A percentile compares a stretch with the other conserved stretches of the same genome.
phyloP scores from a whole-genome alignment of 2,888 invertebrate genomes.

The Drosophila mercatorum region DNA sequence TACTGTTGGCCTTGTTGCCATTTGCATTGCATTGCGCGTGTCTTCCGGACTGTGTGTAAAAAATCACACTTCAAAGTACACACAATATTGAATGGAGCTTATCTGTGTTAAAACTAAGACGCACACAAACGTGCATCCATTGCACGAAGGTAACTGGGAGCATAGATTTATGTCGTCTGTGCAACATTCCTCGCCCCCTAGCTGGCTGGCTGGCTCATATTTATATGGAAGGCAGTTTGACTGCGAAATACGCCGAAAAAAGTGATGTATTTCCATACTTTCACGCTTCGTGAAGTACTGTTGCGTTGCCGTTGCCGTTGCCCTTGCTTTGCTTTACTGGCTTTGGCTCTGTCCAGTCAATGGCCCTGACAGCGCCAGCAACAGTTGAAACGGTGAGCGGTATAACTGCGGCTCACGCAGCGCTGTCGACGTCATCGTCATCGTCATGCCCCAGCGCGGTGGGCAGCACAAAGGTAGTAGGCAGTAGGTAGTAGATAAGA shows the following conservation, averaged over 20 bases:
- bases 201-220: conserved; percentile 4
- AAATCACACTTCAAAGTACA: conserved; percentile 26
- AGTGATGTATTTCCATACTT: conserved; percentile 81
- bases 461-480: conserved; percentile 19
- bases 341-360: conserved; percentile 63
- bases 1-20: neutral
- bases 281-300: conserved; percentile 66
- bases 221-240: conserved; percentile 38
- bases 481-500: neutral
- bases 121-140: conserved; percentile 5
- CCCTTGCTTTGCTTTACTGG: conserved; percentile 32
- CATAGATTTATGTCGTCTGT: conserved; percentile 72
- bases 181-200: conserved; percentile 26
- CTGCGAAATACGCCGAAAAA: conserved; percentile 58
- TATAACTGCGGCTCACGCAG: conserved; percentile 26
- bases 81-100: conserved; percentile 25
- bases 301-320: conserved; percentile 37
- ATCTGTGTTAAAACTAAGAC: conserved; percentile 21
- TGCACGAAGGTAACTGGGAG: conserved; percentile 24
- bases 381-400: conserved; percentile 67
- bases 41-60: conserved; percentile 2
- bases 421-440: conserved; percentile 56
- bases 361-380: conserved; percentile 67
- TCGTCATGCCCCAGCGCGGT: conserved; percentile 62
- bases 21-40: neutral